phyloP scores from a whole-genome alignment of 2,888 invertebrate species.

The Stenurella melanura region DNA sequence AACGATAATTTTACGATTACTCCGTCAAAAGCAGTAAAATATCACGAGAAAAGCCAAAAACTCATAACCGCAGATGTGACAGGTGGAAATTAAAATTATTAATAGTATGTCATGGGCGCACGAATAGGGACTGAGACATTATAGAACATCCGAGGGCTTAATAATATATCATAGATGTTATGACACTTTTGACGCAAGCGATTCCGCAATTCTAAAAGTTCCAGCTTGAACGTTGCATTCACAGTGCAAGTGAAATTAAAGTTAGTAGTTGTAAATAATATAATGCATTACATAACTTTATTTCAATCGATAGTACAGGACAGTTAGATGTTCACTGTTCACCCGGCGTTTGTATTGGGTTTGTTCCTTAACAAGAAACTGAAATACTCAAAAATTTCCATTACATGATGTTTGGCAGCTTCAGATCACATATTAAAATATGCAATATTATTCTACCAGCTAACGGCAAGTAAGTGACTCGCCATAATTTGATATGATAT shows the following conservation, averaged over 20 bases:
- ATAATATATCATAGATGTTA: slow-evolving; percentile 7
- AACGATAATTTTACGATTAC: slow-evolving; percentile 16
- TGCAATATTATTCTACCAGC: too few relatives aligned
- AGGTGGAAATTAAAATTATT: slow-evolving; percentile 20
- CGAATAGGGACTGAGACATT: not conserved
- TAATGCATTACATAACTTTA: not conserved
- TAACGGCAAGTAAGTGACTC: too few relatives aligned
- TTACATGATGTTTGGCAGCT: too few relatives aligned
- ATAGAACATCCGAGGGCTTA: slow-evolving; percentile 1
- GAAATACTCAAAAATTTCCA: too few relatives aligned
- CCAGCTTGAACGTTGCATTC: not conserved
- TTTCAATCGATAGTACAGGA: not conserved
- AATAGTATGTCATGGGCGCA: slow-evolving; percentile 14
- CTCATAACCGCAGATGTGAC: slow-evolving; percentile 8
- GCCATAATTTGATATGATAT: too few relatives aligned
- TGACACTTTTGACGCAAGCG: not conserved
- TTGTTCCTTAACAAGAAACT: too few relatives aligned
- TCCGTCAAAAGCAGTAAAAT: slow-evolving; percentile 8
- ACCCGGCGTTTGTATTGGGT: too few relatives aligned
- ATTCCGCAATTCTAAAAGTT: not conserved
- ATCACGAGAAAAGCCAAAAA: not conserved
- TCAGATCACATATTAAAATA: too few relatives aligned
- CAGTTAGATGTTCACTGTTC: too few relatives aligned
- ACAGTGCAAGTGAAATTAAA: not conserved
- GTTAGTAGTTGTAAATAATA: not conserved